Conservation (phyloP, 2,888 invertebrate species). For the Onthophagus sagittarius region DNA sequence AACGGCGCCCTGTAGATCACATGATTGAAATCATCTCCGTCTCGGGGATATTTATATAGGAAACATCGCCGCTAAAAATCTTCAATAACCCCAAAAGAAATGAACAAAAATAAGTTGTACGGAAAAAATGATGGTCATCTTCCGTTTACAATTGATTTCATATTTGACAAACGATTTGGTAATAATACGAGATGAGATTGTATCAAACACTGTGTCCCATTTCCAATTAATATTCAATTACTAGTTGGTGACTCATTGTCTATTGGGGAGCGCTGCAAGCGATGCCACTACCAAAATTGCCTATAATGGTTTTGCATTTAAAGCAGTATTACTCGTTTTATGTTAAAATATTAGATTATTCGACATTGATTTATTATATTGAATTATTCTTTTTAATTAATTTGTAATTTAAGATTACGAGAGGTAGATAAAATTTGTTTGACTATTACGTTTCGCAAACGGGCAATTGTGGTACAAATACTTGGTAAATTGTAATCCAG, state of each 20-base stretch:
- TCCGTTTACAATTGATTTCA: background rate
- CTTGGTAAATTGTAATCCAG: background rate
- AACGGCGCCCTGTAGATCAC: background rate
- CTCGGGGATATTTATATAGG: background rate
- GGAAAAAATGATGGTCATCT: background rate
- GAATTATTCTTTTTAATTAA: background rate
- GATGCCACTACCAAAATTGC: no score
- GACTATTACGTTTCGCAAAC: background rate
- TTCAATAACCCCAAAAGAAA: background rate
- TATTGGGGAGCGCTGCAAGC: background rate
- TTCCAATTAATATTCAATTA: background rate
- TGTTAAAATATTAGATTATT: no score
- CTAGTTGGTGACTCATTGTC: background rate
- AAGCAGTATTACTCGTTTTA: no score
- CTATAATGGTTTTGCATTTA: no score
- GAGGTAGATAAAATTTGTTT: background rate
- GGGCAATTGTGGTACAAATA: background rate
- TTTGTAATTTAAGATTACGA: background rate
- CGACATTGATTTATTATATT: no score
- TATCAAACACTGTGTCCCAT: background rate
- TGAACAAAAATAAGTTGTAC: background rate
- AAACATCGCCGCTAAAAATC: background rate
- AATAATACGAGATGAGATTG: background rate
- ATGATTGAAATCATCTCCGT: background rate
- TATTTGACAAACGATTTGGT: background rate